A percentile compares a stretch with the other conserved stretches of the same genome.
phyloP scores from a whole-genome alignment of 2,888 invertebrate species.

The Tenthredo distinguenda region DNA sequence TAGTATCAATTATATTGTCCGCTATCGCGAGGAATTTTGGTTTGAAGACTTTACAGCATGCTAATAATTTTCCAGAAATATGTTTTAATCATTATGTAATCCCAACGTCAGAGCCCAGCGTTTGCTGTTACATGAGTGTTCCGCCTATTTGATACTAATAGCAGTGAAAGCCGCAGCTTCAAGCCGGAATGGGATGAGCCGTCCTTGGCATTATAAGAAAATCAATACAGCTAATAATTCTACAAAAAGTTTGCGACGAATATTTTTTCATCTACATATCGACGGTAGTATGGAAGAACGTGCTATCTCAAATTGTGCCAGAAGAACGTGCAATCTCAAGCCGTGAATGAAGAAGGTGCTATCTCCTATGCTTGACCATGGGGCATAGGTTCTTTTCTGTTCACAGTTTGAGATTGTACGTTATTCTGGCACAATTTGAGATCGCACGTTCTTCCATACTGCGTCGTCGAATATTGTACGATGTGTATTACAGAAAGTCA shows the following conservation, averaged over 20 bases:
- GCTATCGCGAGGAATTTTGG: not conserved
- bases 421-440: too few relatives aligned
- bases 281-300: too few relatives aligned
- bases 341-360: too few relatives aligned
- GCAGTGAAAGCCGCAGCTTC: not conserved
- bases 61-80: not conserved
- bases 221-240: not conserved
- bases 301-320: too few relatives aligned
- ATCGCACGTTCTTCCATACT: too few relatives aligned
- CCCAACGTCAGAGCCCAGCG: not conserved
- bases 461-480: not conserved
- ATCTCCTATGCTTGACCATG: too few relatives aligned
- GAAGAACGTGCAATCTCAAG: too few relatives aligned
- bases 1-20: not conserved
- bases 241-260: not conserved
- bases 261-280: not conserved
- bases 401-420: too few relatives aligned
- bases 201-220: not conserved
- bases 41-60: not conserved
- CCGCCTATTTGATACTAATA: not conserved
- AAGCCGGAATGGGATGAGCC: not conserved
- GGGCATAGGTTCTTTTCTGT: too few relatives aligned
- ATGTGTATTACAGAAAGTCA: not conserved
- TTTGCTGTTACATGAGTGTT: not conserved
- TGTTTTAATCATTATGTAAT: not conserved